Evolutionary conservation across 2,113 vertebrate species (phyloP).

Genomic region (Morone chrysops): DNA sequence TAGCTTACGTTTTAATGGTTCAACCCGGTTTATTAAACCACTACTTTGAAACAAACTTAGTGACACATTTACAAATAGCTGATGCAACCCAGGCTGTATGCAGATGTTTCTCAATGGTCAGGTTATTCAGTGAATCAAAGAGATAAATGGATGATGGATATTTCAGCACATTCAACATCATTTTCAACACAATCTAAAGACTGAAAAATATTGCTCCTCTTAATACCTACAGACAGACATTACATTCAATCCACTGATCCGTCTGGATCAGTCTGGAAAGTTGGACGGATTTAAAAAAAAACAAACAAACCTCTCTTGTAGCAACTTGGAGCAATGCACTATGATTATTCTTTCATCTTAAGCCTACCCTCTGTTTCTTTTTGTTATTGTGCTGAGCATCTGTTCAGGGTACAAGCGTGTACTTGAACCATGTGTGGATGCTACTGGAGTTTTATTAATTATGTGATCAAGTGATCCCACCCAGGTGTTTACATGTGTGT

Average conservation of each 20-base stretch:
- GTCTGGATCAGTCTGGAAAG: constrained; percentile 12
- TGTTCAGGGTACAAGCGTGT: constrained; percentile 34
- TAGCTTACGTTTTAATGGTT: background rate
- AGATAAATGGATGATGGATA: background rate
- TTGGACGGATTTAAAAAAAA: constrained; percentile 12
- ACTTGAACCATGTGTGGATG: constrained; percentile 34
- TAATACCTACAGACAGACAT: constrained; percentile 6
- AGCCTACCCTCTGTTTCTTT: constrained; percentile 9
- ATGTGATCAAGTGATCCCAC: background rate
- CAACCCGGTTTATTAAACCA: background rate
- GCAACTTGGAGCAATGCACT: background rate
- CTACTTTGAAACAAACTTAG: background rate
- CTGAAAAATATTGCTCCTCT: background rate
- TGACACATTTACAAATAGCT: too few species aligned
- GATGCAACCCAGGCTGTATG: too few species aligned
- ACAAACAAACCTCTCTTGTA: background rate
- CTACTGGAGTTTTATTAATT: constrained; percentile 7
- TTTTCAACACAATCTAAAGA: background rate
- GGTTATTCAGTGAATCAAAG: background rate
- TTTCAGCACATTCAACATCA: background rate
- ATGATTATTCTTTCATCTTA: constrained; percentile 53
- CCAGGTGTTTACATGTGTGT: constrained; percentile 5
- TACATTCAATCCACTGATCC: background rate
- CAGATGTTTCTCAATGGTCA: background rate
- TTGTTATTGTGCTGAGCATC: constrained; percentile 51